Conservation (phyloP, 2,113 vertebrate species). For the Callithrix jacchus region DNA sequence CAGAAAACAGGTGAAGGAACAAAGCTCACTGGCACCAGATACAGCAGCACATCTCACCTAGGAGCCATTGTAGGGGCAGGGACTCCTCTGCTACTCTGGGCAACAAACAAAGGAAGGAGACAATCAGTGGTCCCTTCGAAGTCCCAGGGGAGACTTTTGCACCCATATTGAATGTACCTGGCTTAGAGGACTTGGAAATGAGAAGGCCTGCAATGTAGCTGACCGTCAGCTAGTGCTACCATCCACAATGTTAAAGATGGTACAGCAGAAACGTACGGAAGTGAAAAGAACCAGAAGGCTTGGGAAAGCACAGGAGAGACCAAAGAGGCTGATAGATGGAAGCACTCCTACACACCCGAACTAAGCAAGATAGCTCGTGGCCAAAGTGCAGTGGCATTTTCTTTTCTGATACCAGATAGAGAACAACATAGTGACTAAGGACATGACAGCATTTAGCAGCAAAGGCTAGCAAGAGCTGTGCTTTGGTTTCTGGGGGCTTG, state of each 20-base stretch:
- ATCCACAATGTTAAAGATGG: neutral
- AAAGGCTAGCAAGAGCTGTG: neutral
- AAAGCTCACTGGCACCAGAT: neutral
- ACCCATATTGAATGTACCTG: neutral
- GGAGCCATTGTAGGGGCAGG: neutral
- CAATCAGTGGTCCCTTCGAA: neutral
- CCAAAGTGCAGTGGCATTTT: no score
- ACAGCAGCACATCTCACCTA: no score
- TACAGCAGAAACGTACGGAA: neutral
- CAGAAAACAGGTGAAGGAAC: neutral
- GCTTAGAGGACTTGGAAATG: neutral
- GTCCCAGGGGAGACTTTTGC: neutral
- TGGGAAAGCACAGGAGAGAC: neutral
- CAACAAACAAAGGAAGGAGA: neutral
- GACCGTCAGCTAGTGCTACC: neutral
- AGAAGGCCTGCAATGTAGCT: neutral
- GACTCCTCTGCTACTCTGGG: neutral
- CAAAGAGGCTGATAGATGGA: fast-evolving
- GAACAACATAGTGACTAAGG: fast-evolving
- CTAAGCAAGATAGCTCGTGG: neutral
- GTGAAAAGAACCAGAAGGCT: neutral
- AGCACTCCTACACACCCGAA: neutral
- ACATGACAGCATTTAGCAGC: no score
- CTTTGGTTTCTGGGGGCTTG: neutral
- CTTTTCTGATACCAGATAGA: neutral